Evolutionary conservation across 2,113 vertebrate genomes (phyloP).

Genomic region (Limanda limanda): DNA sequence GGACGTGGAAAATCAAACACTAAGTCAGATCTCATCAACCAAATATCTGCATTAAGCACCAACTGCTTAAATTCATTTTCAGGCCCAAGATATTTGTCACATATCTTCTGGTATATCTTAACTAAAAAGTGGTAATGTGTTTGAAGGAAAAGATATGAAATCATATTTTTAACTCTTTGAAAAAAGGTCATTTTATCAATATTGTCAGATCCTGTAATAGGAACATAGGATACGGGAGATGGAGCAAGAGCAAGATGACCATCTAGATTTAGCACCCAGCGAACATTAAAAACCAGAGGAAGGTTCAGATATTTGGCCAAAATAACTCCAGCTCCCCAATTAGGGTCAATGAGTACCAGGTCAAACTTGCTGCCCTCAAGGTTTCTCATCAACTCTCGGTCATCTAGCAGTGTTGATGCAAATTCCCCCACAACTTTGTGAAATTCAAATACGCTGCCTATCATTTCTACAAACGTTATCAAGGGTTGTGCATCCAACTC

Average conservation of each 20-base stretch:
- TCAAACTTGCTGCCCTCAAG: conserved; percentile 70
- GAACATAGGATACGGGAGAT: conserved; percentile 77
- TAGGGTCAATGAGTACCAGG: conserved; percentile 72
- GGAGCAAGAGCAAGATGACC: conserved; percentile 72
- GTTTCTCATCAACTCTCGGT: conserved; percentile 36
- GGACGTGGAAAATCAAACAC: conserved; percentile 83
- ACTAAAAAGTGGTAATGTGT: neutral
- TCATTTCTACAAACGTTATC: neutral
- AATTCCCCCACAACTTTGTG: conserved; percentile 16
- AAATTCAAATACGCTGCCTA: neutral
- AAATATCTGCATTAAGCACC: conserved; percentile 75
- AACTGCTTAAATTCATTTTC: conserved; percentile 63
- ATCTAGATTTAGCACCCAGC: conserved; percentile 69
- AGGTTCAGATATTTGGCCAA: conserved; percentile 77
- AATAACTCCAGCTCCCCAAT: conserved; percentile 61
- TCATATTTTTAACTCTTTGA: conserved; percentile 75
- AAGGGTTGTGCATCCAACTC: conserved; percentile 42
- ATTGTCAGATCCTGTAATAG: conserved; percentile 54
- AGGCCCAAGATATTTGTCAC: conserved; percentile 72
- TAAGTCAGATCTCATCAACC: conserved; percentile 83
- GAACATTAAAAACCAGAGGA: conserved; percentile 77
- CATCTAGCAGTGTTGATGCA: conserved; percentile 40
- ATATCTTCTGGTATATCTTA: conserved; percentile 32
- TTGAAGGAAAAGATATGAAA: neutral
- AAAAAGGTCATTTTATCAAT: conserved; percentile 79